Evolutionary conservation across 2,113 vertebrate genomes (phyloP).

Genomic region (Stomatorhinus ivindoensis): DNA sequence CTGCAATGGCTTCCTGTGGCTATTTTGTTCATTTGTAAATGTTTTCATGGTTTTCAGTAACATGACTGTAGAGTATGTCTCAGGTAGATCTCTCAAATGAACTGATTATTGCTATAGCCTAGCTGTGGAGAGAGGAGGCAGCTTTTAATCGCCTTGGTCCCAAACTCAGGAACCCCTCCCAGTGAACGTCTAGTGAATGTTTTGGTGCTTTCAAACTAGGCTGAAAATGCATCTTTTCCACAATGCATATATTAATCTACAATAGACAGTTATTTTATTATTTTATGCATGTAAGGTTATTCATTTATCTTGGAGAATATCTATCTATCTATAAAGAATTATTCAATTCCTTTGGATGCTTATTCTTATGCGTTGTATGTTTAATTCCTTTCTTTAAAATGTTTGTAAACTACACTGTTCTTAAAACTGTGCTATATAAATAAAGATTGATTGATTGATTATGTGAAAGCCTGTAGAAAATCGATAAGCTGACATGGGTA

Average conservation of each 20-base stretch:
- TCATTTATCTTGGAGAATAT: too few species aligned
- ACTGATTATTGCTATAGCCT: background rate
- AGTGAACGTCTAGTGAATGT: too few species aligned
- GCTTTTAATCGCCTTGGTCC: too few species aligned
- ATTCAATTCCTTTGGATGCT: too few species aligned
- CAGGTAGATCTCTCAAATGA: too few species aligned
- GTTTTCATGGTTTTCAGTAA: background rate
- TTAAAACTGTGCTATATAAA: background rate
- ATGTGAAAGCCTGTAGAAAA: background rate
- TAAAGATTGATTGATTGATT: background rate
- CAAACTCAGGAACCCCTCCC: too few species aligned
- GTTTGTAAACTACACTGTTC: background rate
- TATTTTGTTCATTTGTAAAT: background rate
- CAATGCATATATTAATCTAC: too few species aligned
- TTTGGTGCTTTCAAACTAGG: too few species aligned
- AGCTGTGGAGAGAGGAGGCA: background rate
- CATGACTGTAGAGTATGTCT: background rate
- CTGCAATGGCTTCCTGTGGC: background rate
- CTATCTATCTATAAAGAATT: too few species aligned
- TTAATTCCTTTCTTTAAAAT: background rate
- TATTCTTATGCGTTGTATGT: background rate
- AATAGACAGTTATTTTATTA: too few species aligned
- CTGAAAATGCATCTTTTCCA: too few species aligned
- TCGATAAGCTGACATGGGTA: background rate
- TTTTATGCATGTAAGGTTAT: too few species aligned